Conservation (phyloP, 2,113 vertebrate species). For the Sarotherodon lohbergeri region DNA sequence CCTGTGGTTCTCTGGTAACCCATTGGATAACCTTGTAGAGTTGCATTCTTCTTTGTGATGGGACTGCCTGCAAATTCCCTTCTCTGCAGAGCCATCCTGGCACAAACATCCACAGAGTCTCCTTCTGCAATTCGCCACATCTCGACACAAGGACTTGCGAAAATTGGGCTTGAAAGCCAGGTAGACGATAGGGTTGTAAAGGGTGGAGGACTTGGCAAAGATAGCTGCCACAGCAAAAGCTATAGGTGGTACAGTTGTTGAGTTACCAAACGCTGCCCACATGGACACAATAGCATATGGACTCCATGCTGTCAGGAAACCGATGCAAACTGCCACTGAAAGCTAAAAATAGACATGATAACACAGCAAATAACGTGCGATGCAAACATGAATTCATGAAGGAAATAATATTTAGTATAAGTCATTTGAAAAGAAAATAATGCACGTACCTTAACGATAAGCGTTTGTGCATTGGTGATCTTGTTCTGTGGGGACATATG, state of each 20-base stretch:
- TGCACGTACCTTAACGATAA: constrained; percentile 75
- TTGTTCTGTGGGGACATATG: constrained; percentile 71
- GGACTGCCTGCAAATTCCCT: constrained; percentile 24
- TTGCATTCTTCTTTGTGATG: constrained; percentile 55
- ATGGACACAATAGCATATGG: constrained; percentile 79
- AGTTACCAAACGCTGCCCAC: constrained; percentile 72
- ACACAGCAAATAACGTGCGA: not conserved
- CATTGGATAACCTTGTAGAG: constrained; percentile 62
- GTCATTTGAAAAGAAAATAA: not conserved
- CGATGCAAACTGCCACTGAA: constrained; percentile 78
- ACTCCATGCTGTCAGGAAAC: constrained; percentile 82
- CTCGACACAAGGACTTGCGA: constrained; percentile 67
- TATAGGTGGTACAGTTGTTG: constrained; percentile 67
- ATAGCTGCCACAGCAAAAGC: constrained; percentile 76
- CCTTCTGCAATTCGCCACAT: constrained; percentile 52
- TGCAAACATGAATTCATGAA: not conserved
- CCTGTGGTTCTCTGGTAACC: constrained; percentile 57
- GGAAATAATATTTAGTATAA: not conserved
- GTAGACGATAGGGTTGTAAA: constrained; percentile 81
- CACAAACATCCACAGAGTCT: constrained; percentile 49
- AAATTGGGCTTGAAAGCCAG: constrained; percentile 82
- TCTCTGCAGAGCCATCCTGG: constrained; percentile 6
- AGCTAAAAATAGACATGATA: constrained; percentile 60
- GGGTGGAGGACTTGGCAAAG: constrained; percentile 81
- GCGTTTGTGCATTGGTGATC: constrained; percentile 64